Evolutionary conservation across 2,888 invertebrate species (phyloP).

Genomic region (Hyalella azteca): DNA sequence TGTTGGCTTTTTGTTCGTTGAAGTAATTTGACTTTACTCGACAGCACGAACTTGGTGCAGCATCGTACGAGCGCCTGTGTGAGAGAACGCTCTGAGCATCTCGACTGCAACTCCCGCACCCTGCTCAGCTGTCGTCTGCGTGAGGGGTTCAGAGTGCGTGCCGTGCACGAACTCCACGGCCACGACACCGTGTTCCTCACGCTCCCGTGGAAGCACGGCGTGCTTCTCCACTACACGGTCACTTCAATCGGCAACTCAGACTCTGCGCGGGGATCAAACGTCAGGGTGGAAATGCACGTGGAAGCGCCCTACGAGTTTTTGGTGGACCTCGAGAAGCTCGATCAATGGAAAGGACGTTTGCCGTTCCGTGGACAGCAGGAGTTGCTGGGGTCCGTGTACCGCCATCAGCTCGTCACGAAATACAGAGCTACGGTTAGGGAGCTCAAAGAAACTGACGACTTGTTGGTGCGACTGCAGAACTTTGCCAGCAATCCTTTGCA

Average conservation of each 20-base stretch:
- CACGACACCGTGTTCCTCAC: conserved; percentile 59
- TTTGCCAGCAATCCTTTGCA: conserved; percentile 70
- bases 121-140: conserved; percentile 69
- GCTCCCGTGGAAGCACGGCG: conserved; percentile 53
- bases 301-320: conserved; percentile 74
- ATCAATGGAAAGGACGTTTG: conserved; percentile 31
- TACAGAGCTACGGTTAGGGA: conserved; percentile 73
- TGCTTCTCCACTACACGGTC: conserved; percentile 49
- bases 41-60: neutral
- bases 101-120: conserved; percentile 69
- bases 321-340: conserved; percentile 73
- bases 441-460: conserved; percentile 70
- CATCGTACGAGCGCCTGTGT: neutral
- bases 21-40: too few relatives aligned
- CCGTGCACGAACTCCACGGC: conserved; percentile 35
- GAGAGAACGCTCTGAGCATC: neutral
- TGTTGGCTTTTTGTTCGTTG: too few relatives aligned
- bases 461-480: conserved; percentile 74
- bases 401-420: conserved; percentile 72
- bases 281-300: neutral
- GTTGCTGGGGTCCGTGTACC: conserved; percentile 67
- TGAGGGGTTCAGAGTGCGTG: conserved; percentile 71
- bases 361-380: conserved; percentile 61
- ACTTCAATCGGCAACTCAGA: neutral
- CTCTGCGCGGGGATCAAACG: neutral